These are phyloP conservation scores for Gila robusta DNA, from an alignment of 2,797 vertebrate genomes.

Conservation along the genomic window DNA sequence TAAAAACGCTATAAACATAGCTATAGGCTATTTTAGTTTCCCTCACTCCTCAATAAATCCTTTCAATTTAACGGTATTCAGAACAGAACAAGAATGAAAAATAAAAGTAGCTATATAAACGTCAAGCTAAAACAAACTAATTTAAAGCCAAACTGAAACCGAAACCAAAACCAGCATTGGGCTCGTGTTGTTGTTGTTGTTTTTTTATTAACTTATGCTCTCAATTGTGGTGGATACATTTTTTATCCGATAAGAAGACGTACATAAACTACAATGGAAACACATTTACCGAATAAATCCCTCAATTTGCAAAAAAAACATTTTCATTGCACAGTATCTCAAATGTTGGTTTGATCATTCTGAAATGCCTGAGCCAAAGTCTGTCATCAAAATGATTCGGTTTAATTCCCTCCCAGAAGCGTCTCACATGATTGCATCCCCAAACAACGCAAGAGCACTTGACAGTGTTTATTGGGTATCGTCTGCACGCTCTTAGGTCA, in stretches of 20 bases:
- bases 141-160: neutral
- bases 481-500: too few relatives aligned
- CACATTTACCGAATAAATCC: neutral
- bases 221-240: neutral
- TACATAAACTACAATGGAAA: neutral
- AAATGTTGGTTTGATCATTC: neutral
- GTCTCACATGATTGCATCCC: neutral
- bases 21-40: neutral
- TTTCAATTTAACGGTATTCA: neutral
- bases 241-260: neutral
- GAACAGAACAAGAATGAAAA: neutral
- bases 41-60: neutral
- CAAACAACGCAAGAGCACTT: neutral
- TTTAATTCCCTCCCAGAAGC: neutral
- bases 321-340: too few relatives aligned
- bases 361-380: neutral
- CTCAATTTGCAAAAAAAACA: too few relatives aligned
- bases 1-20: neutral
- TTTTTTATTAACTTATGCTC: neutral
- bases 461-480: too few relatives aligned
- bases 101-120: neutral
- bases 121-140: neutral
- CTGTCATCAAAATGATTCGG: neutral
- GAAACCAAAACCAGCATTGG: neutral
- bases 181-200: fast-evolving